These are phyloP conservation scores for Drosophila repleta DNA, from an alignment of 1,140 invertebrate genomes.

Conservation along the genomic window DNA sequence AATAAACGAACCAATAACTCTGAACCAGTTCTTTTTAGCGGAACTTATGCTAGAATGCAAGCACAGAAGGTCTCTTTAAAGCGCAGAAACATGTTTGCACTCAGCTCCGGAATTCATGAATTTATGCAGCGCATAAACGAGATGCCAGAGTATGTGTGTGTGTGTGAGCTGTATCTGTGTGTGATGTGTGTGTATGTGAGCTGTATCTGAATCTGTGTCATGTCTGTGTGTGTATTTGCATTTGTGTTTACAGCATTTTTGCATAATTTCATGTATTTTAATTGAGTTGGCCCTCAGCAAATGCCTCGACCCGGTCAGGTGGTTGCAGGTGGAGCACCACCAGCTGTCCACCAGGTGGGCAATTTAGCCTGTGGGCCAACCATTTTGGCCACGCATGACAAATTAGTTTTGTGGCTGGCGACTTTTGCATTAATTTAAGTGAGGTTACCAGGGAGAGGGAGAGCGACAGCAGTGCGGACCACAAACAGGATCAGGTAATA, in stretches of 20 bases:
- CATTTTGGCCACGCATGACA: constrained; percentile 72
- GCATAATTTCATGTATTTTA: constrained; percentile 76
- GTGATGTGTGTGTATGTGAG: constrained; percentile 15
- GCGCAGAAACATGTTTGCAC: background rate
- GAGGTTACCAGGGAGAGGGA: constrained; percentile 40
- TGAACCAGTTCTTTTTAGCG: no score
- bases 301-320: background rate
- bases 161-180: background rate
- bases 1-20: no score
- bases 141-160: background rate
- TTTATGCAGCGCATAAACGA: constrained; percentile 21
- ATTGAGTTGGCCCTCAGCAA: constrained; percentile 64
- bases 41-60: no score
- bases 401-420: constrained; percentile 77
- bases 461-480: background rate
- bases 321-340: background rate
- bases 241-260: constrained; percentile 61
- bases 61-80: no score
- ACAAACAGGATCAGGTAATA: constrained; percentile 65
- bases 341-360: constrained; percentile 2
- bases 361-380: constrained; percentile 16
- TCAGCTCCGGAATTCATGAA: constrained; percentile 12
- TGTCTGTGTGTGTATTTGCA: constrained; percentile 28
- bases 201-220: constrained; percentile 43
- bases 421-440: constrained; percentile 78